Conservation (phyloP, 1,140 invertebrate species). For the Rhysida immarginata region DNA sequence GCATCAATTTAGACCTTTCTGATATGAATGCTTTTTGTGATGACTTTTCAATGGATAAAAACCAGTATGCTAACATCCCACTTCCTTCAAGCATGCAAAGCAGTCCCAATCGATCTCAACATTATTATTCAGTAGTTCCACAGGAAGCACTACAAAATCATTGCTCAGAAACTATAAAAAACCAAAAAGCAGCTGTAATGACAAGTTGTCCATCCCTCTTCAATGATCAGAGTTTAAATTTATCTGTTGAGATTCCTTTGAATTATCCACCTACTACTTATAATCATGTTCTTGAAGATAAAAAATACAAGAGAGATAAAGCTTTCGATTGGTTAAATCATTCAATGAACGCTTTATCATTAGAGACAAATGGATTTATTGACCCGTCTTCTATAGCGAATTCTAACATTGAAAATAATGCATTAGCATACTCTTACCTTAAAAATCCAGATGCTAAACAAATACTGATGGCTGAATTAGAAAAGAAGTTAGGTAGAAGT, state of each 20-base stretch:
- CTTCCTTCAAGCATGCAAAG: neutral
- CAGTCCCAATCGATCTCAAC: neutral
- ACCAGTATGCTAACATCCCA: slow-evolving; percentile 2
- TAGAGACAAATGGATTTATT: slow-evolving; percentile 16
- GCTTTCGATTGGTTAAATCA: slow-evolving; percentile 31
- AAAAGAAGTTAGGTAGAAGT: slow-evolving; percentile 40
- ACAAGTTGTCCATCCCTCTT: no score
- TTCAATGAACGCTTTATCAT: slow-evolving; percentile 23
- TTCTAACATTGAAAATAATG: slow-evolving; percentile 1
- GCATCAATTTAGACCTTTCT: no score
- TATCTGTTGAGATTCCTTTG: no score
- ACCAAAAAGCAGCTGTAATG: neutral
- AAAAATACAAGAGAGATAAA: slow-evolving; percentile 16
- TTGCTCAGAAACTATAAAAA: neutral
- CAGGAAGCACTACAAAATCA: neutral
- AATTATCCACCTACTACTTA: no score
- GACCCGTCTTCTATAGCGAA: slow-evolving; percentile 4
- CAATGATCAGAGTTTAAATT: no score
- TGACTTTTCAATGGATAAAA: no score
- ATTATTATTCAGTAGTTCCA: slow-evolving; percentile 1
- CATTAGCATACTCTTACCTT: neutral
- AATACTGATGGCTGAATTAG: slow-evolving; percentile 41
- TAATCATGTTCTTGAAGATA: no score
- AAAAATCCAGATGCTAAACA: slow-evolving; percentile 25
- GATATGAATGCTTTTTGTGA: no score